A percentile compares a stretch with the other conserved stretches of the same genome.
phyloP scores from a whole-genome alignment of 2,888 invertebrate species.

The Ditula angustiorana region DNA sequence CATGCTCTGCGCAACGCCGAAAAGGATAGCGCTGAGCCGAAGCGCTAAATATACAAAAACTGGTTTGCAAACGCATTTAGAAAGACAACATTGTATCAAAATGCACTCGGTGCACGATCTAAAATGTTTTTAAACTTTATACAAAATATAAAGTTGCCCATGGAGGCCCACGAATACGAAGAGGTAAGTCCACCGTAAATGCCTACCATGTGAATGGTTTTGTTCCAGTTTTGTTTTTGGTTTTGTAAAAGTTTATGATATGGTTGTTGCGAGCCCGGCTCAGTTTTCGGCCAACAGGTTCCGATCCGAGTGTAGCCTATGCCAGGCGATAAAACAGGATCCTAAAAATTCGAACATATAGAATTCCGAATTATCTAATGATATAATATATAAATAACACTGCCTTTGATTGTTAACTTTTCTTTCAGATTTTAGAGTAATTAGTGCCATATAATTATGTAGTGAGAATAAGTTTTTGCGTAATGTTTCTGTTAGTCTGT shows the following conservation, averaged over 20 bases:
- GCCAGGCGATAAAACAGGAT: neutral
- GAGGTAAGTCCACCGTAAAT: too few relatives aligned
- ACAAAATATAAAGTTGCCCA: too few relatives aligned
- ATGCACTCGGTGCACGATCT: too few relatives aligned
- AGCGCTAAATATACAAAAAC: neutral
- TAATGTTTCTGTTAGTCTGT: constrained; percentile 81
- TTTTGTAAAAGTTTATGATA: neutral
- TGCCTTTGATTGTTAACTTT: constrained; percentile 65
- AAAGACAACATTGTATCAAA: too few relatives aligned
- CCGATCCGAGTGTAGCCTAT: neutral
- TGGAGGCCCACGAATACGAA: too few relatives aligned
- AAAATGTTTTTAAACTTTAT: too few relatives aligned
- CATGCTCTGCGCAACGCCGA: neutral
- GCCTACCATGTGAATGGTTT: too few relatives aligned
- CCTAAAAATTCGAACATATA: constrained; percentile 3
- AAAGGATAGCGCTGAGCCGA: neutral
- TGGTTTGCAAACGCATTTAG: neutral
- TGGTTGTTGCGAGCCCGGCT: neutral
- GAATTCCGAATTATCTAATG: constrained; percentile 32
- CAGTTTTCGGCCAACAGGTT: neutral
- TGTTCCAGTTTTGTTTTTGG: too few relatives aligned
- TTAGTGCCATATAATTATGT: constrained; percentile 79
- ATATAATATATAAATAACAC: constrained; percentile 55
- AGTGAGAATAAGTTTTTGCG: constrained; percentile 69
- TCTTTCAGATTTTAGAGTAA: constrained; percentile 66